Conservation (phyloP, 2,888 invertebrate genomes). For the Tryphoninae sp. region DNA sequence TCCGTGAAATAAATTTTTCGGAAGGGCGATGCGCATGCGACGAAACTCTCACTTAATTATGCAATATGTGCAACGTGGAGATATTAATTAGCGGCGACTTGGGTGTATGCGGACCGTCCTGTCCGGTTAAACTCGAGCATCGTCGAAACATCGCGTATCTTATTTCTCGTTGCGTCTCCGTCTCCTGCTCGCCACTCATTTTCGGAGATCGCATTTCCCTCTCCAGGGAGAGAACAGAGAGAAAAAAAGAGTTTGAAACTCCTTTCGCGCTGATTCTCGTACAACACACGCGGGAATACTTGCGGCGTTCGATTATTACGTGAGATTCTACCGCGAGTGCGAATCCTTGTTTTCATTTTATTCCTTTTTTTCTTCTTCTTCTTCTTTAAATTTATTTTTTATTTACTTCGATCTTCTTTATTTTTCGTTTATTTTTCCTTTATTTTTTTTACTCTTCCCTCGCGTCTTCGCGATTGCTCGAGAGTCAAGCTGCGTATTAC, state of each 20-base stretch:
- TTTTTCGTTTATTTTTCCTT: background rate
- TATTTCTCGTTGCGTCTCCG: conserved; percentile 21
- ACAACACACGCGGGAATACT: background rate
- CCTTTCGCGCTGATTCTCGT: conserved; percentile 18
- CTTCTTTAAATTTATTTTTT: background rate
- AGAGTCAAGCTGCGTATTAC: conserved; percentile 45
- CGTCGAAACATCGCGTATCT: conserved; percentile 36
- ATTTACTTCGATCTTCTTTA: too few species aligned
- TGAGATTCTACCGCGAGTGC: conserved; percentile 35
- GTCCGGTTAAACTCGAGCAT: conserved; percentile 41
- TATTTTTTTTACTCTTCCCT: conserved; percentile 2
- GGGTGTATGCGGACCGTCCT: conserved; percentile 10
- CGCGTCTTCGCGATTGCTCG: conserved; percentile 21
- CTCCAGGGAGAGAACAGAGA: background rate
- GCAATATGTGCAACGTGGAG: conserved; percentile 40
- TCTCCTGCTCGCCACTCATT: conserved; percentile 27
- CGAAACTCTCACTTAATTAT: conserved; percentile 62
- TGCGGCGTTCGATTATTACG: conserved; percentile 49
- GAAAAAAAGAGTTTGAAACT: conserved; percentile 28
- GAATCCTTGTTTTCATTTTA: conserved; percentile 17
- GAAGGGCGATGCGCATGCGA: conserved; percentile 42
- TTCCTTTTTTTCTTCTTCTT: background rate
- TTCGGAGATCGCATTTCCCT: conserved; percentile 47
- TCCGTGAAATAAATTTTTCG: conserved; percentile 17
- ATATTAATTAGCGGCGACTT: conserved; percentile 58